phyloP scores from a whole-genome alignment of 1,140 invertebrate species.

The Dinoponera quadriceps region DNA sequence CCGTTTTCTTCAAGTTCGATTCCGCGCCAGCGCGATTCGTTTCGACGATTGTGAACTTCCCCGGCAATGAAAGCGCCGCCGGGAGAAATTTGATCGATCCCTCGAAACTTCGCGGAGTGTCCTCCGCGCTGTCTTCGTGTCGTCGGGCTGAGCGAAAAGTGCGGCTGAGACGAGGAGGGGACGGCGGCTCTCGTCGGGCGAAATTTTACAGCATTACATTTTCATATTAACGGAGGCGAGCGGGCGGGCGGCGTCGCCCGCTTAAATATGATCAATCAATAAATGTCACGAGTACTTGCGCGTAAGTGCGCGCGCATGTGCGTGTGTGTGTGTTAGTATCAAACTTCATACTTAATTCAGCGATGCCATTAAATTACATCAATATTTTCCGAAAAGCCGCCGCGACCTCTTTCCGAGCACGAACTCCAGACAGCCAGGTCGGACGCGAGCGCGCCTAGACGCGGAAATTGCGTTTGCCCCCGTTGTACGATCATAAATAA shows the following conservation, averaged over 20 bases:
- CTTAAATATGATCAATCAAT: conserved; percentile 46
- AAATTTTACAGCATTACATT: conserved; percentile 12
- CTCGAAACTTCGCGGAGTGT: neutral
- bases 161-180: neutral
- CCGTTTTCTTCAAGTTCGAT: conserved; percentile 56
- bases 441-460: neutral
- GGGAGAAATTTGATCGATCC: conserved; percentile 52
- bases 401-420: conserved; percentile 3
- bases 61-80: conserved; percentile 7
- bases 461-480: conserved; percentile 1
- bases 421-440: neutral
- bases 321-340: neutral
- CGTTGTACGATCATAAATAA: conserved; percentile 37
- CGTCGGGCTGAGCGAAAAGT: neutral
- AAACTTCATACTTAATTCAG: conserved; percentile 25
- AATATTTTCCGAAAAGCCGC: conserved; percentile 29
- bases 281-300: conserved; percentile 17
- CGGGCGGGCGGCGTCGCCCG: neutral
- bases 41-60: conserved; percentile 57
- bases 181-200: neutral
- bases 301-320: neutral
- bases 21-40: conserved; percentile 47
- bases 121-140: neutral
- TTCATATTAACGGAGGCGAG: neutral
- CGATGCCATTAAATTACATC: conserved; percentile 30